Evolutionary conservation across 2,888 invertebrate species (phyloP).

Genomic region (Calameuta filiformis): DNA sequence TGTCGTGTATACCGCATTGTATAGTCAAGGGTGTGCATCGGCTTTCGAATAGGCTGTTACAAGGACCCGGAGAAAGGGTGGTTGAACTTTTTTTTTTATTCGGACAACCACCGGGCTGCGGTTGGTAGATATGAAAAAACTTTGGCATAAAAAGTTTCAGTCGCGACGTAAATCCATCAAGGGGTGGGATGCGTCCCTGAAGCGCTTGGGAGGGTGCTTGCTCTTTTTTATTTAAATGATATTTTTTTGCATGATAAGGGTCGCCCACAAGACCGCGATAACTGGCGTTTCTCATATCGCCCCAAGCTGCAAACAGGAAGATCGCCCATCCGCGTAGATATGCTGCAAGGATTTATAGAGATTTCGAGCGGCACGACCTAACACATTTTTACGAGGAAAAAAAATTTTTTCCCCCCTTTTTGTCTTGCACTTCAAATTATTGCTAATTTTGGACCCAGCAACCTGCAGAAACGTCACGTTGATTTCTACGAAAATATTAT

Average conservation of each 20-base stretch:
- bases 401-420: background rate
- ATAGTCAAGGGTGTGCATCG: background rate
- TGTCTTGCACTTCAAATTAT: background rate
- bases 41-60: background rate
- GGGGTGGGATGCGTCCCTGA: slow-evolving; percentile 1
- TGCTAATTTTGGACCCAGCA: background rate
- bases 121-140: slow-evolving; percentile 14
- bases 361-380: background rate
- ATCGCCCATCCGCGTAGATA: background rate
- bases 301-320: background rate
- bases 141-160: slow-evolving; percentile 15
- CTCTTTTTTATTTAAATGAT: slow-evolving; percentile 5
- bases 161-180: background rate
- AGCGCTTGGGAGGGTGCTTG: background rate
- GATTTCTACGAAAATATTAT: background rate
- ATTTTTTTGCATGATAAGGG: slow-evolving; percentile 1
- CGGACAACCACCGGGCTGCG: background rate
- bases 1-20: background rate
- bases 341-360: background rate
- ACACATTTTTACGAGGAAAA: background rate
- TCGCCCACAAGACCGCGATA: background rate
- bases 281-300: slow-evolving; percentile 5
- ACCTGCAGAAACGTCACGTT: too few species aligned
- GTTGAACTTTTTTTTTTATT: background rate
- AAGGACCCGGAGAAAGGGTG: background rate